A percentile compares a stretch with the other conserved stretches of the same genome.
phyloP scores from a whole-genome alignment of 1,140 invertebrate species.

The Neuroterus valhalla region DNA sequence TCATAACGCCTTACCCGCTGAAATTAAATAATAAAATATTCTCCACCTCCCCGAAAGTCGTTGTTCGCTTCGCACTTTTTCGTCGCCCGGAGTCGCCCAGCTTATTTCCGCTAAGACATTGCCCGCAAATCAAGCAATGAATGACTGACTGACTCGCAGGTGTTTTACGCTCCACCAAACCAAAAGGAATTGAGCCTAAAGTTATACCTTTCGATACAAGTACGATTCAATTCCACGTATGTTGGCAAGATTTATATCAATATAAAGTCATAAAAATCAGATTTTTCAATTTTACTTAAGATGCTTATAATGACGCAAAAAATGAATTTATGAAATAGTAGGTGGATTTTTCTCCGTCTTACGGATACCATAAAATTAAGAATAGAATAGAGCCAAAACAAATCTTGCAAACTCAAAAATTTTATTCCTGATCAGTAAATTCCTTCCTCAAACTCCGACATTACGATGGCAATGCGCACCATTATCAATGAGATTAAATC shows the following conservation, averaged over 20 bases:
- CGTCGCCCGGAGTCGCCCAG: neutral
- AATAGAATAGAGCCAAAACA: no score
- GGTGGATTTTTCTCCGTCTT: no score
- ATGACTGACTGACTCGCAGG: neutral
- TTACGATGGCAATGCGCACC: no score
- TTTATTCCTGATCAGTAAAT: no score
- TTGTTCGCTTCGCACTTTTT: conserved; percentile 31
- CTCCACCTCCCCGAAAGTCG: conserved; percentile 33
- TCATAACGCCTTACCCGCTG: conserved; percentile 66
- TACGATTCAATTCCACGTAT: neutral
- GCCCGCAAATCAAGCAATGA: conserved; percentile 3
- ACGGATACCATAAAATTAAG: no score
- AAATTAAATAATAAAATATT: conserved; percentile 77
- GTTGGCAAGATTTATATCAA: neutral
- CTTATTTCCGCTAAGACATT: neutral
- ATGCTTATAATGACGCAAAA: no score
- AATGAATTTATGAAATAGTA: no score
- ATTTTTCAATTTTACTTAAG: no score
- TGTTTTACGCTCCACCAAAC: neutral
- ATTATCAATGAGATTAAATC: no score
- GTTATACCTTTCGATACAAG: neutral
- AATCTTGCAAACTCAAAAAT: no score
- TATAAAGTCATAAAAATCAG: no score
- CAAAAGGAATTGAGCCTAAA: neutral
- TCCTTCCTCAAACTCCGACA: no score